These are phyloP conservation scores for Antedon mediterranea DNA, from an alignment of 53 echinoderm and acorn worm genomes.

Conservation along the genomic window DNA sequence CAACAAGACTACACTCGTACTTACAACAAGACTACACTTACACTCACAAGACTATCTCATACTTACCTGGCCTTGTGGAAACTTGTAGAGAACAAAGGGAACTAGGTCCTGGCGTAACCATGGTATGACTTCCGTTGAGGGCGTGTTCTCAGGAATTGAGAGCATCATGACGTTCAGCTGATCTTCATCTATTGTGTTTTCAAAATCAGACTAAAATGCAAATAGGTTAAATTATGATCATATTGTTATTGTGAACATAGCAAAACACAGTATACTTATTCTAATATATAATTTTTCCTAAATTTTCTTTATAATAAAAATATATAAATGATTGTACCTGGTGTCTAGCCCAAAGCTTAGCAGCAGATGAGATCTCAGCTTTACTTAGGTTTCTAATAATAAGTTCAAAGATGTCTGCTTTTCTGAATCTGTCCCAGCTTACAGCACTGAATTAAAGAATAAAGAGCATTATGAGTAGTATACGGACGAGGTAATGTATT, in stretches of 20 bases:
- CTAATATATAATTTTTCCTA: too few relatives aligned
- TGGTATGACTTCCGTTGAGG: conserved; percentile 38
- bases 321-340: too few relatives aligned
- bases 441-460: conserved; percentile 18
- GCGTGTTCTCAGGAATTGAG: conserved; percentile 40
- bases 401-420: conserved; percentile 35
- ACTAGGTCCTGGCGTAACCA: conserved; percentile 78
- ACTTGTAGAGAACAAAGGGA: conserved; percentile 47
- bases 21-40: background rate
- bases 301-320: too few relatives aligned
- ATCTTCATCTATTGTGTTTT: conserved; percentile 10
- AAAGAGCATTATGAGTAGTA: background rate
- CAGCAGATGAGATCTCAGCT: conserved; percentile 36
- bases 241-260: too few relatives aligned
- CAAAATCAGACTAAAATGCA: conserved; percentile 12
- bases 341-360: conserved; percentile 53
- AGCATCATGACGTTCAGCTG: conserved; percentile 30
- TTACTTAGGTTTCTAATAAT: conserved; percentile 20
- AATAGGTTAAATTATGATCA: background rate
- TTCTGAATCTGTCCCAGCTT: conserved; percentile 40
- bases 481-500: too few relatives aligned
- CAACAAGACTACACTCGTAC: background rate
- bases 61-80: conserved; percentile 64
- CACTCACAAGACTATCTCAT: background rate
- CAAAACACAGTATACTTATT: too few relatives aligned